A percentile compares a stretch with the other conserved stretches of the same genome.
Evolutionary conservation across 2,888 invertebrate species (phyloP).

Genomic region (Ichneumoninae sp.): DNA sequence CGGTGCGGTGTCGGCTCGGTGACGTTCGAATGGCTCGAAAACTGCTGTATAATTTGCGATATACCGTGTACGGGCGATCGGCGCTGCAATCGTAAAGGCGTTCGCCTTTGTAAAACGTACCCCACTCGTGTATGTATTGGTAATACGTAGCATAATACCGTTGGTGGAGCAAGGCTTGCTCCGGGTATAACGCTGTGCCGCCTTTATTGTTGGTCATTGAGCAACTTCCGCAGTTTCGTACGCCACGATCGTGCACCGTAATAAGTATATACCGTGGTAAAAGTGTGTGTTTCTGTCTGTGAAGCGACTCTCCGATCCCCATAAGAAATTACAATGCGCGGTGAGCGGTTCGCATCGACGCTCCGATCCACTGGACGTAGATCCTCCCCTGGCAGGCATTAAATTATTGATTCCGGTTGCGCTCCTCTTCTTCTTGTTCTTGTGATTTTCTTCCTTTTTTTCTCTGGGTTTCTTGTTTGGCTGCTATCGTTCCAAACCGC

Average conservation of each 20-base stretch:
- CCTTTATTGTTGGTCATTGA: constrained; percentile 63
- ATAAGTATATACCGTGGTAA: constrained; percentile 51
- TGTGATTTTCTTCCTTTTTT: neutral
- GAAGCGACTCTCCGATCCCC: constrained; percentile 26
- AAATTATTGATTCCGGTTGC: constrained; percentile 63
- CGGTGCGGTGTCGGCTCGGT: constrained; percentile 17
- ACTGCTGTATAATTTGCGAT: neutral
- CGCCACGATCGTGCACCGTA: constrained; percentile 52
- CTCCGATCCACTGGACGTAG: constrained; percentile 44
- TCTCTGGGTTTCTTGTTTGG: neutral
- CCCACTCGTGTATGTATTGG: too few species aligned
- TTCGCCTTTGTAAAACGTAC: constrained; percentile 10
- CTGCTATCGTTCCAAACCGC: constrained; percentile 13
- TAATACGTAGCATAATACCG: constrained; percentile 35
- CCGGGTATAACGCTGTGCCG: constrained; percentile 12
- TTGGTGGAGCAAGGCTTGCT: constrained; percentile 8
- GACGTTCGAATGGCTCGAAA: constrained; percentile 38
- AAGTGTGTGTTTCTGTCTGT: constrained; percentile 12
- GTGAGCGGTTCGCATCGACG: constrained; percentile 25
- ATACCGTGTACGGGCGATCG: neutral
- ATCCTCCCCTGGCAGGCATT: constrained; percentile 45
- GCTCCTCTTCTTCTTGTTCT: constrained; percentile 11
- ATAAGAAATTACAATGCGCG: constrained; percentile 56
- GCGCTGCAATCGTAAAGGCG: constrained; percentile 13
- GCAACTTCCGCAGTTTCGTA: constrained; percentile 65